Base-by-base conservation (phyloP, 2,797 vertebrate species). In the Clarias platycephalus region DNA sequence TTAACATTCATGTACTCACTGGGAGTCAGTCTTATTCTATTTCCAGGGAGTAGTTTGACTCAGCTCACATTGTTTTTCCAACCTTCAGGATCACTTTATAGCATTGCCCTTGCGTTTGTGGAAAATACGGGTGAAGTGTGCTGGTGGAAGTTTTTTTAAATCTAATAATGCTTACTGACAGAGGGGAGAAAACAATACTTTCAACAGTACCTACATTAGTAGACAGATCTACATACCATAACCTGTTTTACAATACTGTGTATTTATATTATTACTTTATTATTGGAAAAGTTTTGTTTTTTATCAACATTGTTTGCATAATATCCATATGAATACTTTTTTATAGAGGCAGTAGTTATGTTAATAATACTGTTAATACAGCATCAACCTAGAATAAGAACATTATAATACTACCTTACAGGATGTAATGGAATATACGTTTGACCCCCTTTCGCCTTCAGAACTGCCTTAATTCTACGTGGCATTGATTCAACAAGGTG, bases 91-190 rank as follows among this genome's bases (percentile, higher is more conserved):
- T 63, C 37, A 40, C 58, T 79, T 44, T 44, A 63, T 63, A 37
- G 62, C 57, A 78, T 40, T 57, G 49, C 49, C 4, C 20, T 31
- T 76, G 18, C 2, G 28, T 60, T 62, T 62, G 22, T 60, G 20
- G 5, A 20, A 62, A 13, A 62, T 60, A 60, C 15, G 28, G 58
- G 53, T 9, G 58, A 37, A 62, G 62, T 44, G 62, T 49, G 3
- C n/a, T 64, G 62, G 58, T 79, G 12, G 24, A 53, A 75, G 28
- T 28, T 18, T n/a, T 26, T 72, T 31, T 0, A 60, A 60, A 77
- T 77, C 31, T 34, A 77, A 60, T 77, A 77, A 75, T 75, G 44
- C 34, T 55, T 75, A 75, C 6, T 57, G 53, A 57, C 20, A 24
- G 57, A 62, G 72, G 53, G 53, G 26, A 20, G 72, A 75, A 57